phyloP scores from a whole-genome alignment of 2,113 vertebrate genomes.

The Neofelis nebulosa region DNA sequence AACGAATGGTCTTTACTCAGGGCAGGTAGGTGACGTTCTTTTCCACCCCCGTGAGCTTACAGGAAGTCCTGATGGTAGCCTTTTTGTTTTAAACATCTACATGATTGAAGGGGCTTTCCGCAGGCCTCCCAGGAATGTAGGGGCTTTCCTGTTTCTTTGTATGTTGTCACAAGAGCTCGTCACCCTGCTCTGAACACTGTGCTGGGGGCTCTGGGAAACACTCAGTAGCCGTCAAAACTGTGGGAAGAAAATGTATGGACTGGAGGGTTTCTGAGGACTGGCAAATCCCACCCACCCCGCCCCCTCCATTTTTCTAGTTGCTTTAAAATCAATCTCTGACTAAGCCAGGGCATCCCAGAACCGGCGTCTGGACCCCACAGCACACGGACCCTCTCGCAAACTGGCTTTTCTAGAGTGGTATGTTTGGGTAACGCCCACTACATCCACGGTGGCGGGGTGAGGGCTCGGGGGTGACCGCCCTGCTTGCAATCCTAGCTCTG shows the following conservation, averaged over 20 bases:
- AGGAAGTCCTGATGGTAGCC: fast-evolving
- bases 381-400: fast-evolving
- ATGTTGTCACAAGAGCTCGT: fast-evolving
- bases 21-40: conserved; percentile 88
- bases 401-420: neutral
- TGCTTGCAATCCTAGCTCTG: neutral
- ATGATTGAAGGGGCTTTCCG: neutral
- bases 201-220: neutral
- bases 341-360: neutral
- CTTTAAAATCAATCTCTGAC: neutral
- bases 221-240: fast-evolving
- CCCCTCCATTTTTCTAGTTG: neutral
- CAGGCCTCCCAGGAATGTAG: fast-evolving
- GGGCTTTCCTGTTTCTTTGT: neutral
- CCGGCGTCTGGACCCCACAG: neutral
- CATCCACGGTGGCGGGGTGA: neutral
- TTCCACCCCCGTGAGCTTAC: fast-evolving
- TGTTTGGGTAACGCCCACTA: fast-evolving
- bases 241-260: neutral
- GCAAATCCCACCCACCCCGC: too few species aligned
- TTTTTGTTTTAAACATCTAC: neutral
- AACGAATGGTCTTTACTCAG: conserved; percentile 85
- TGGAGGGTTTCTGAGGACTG: neutral
- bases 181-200: fast-evolving
- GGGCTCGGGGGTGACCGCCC: neutral